Evolutionary conservation across 2,113 vertebrate genomes (phyloP).

Genomic region (Panurus biarmicus): DNA sequence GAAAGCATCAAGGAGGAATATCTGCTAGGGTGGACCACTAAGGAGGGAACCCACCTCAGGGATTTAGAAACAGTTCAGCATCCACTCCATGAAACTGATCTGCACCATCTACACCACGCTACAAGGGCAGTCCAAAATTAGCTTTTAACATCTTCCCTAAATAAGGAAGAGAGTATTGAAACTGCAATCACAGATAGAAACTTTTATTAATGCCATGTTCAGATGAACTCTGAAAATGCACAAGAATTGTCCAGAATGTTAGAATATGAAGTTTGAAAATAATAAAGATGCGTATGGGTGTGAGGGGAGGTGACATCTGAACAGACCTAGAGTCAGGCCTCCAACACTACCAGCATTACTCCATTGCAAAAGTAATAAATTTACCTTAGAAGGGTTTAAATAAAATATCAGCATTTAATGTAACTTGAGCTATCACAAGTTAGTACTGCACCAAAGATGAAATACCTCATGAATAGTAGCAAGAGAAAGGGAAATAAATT

Average conservation of each 20-base stretch:
- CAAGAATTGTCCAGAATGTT: neutral
- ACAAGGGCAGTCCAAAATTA: neutral
- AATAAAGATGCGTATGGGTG: rapidly evolving
- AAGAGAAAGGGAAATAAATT: neutral
- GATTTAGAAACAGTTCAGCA: neutral
- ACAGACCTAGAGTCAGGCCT: neutral
- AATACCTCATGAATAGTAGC: neutral
- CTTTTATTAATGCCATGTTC: neutral
- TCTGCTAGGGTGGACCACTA: neutral
- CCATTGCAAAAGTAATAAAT: neutral
- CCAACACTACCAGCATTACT: neutral
- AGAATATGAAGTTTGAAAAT: neutral
- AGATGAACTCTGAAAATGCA: neutral
- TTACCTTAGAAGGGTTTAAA: neutral
- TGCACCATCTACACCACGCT: neutral
- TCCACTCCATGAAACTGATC: neutral
- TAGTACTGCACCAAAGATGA: neutral
- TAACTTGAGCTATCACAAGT: neutral
- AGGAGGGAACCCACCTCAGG: neutral
- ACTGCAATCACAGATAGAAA: neutral
- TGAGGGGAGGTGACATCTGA: neutral
- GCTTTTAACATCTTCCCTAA: neutral
- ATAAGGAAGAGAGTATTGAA: neutral
- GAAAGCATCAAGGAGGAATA: neutral
- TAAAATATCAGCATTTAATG: neutral